A percentile compares a stretch with the other conserved stretches of the same genome.
phyloP scores from a whole-genome alignment of 2,888 invertebrate species.

The Drosophila nigricruria region DNA sequence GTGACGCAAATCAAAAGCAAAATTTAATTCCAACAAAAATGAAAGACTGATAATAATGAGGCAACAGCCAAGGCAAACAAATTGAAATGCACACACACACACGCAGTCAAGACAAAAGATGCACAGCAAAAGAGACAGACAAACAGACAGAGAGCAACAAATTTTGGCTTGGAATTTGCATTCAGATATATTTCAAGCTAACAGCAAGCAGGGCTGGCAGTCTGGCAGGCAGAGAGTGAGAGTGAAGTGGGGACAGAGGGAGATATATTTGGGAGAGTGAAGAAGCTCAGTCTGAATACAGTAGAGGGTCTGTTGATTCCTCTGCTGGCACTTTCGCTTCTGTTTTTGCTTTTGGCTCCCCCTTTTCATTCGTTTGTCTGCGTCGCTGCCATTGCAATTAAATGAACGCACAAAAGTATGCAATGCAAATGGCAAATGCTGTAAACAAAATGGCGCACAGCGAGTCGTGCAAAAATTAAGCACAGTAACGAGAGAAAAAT shows the following conservation, averaged over 20 bases:
- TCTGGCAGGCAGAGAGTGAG: background rate
- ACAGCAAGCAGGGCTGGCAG: conserved; percentile 27
- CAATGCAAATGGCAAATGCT: conserved; percentile 54
- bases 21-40: conserved; percentile 67
- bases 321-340: background rate
- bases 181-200: conserved; percentile 41
- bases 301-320: background rate
- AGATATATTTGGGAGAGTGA: background rate
- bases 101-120: conserved; percentile 1
- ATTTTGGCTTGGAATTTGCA: conserved; percentile 53
- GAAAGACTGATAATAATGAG: conserved; percentile 35
- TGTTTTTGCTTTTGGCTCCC: background rate
- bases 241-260: background rate
- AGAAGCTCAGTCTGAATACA: background rate
- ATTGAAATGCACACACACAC: conserved; percentile 30
- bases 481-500: conserved; percentile 1
- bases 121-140: background rate
- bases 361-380: conserved; percentile 15
- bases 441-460: conserved; percentile 27
- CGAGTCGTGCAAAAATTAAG: conserved; percentile 13
- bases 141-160: conserved; percentile 27
- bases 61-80: conserved; percentile 44
- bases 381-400: conserved; percentile 62
- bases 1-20: conserved; percentile 47
- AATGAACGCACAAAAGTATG: conserved; percentile 69